These are phyloP conservation scores for Cnemophilus loriae DNA, from an alignment of 2,113 vertebrate species.

Conservation along the genomic window DNA sequence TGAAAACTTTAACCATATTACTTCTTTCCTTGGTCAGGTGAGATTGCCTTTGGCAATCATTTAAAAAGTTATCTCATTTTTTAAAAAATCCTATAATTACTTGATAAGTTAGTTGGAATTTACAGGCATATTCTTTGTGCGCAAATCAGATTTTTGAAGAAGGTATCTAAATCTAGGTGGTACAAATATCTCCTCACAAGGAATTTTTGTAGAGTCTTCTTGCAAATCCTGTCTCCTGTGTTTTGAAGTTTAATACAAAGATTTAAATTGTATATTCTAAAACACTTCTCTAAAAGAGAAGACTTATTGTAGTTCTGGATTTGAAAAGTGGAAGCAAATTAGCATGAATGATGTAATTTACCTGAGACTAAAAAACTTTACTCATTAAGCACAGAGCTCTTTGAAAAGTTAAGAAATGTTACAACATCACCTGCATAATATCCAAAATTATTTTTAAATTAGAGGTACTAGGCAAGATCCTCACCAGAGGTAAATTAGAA, in stretches of 20 bases:
- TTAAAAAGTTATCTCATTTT: neutral
- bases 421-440: neutral
- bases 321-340: neutral
- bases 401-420: neutral
- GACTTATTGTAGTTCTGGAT: neutral
- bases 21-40: neutral
- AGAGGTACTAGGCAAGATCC: neutral
- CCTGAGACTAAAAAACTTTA: neutral
- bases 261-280: neutral
- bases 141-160: neutral
- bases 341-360: neutral
- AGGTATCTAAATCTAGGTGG: neutral
- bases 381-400: neutral
- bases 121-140: neutral
- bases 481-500: neutral
- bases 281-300: neutral
- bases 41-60: neutral
- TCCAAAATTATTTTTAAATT: neutral
- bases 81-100: neutral
- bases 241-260: neutral
- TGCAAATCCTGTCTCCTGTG: neutral
- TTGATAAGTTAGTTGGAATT: neutral
- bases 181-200: neutral
- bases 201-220: neutral
- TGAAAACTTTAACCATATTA: neutral